Base-by-base conservation (phyloP, 2,888 invertebrate species). In the Ganaspis brasiliensis region DNA sequence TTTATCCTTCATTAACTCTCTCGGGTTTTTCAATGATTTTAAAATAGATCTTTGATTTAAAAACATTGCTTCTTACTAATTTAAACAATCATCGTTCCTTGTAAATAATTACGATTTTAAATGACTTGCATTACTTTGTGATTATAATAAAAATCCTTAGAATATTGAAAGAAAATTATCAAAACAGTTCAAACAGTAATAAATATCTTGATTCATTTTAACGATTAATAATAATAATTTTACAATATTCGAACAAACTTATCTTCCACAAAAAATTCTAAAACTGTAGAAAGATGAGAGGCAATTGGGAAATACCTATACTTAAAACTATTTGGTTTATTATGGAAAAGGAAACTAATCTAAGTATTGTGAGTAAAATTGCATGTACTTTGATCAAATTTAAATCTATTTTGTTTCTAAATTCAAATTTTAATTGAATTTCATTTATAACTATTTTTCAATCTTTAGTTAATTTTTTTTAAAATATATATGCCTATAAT, bases 41-140 rank as follows among this genome's bases (percentile, higher is more conserved):
- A n/a, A 49, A 49, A 49, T 61, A 61, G 19, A 37, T 19, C 35
- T 1, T 19, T 35, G 35, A 61, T 14, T 31, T 59, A 59, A 31
- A 59, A 59, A 31, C 2, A 61, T 16, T 61, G 35, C 59, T 63
- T 40, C 12, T 37, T 19, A 63, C 63, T 63, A 63, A 40, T 63
- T 63, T 14, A 16, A 21, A 63, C 19, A 14, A 40, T 35, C 21
- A 40, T 21, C 2, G n/a, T 1, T 31, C 59, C 26, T 59, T 31
- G 26, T 59, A 40, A 63, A 21, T 37, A 63, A 37, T 19, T 37
- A 19, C 19, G 37, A 19, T 14, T 19, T 12, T 37, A 19, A 35
- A 9, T 10, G 10, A n/a, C n/a, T 19, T 40, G 35, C 14, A 10
- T 63, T 63, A 37, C 21, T 63, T 40, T 63, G 12, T 19, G n/a